Evolutionary conservation across 2,888 invertebrate species (phyloP).

Genomic region (Taphrorychus bicolor): DNA sequence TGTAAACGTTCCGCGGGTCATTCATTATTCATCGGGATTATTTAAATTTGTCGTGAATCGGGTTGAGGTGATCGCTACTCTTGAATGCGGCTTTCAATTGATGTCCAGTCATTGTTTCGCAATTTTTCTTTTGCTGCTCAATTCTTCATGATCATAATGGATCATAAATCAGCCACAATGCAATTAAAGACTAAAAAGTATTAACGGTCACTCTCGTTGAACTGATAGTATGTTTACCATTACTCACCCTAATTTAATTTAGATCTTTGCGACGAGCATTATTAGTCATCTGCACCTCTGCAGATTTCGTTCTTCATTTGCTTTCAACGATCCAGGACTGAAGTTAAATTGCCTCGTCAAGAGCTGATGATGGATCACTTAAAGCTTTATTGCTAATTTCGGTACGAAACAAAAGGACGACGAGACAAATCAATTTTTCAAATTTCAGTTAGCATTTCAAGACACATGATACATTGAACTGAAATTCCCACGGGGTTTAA

Average conservation of each 20-base stretch:
- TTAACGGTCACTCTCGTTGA: neutral
- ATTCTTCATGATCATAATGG: neutral
- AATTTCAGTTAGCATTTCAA: too few relatives aligned
- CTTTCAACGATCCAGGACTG: neutral
- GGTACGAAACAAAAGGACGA: too few relatives aligned
- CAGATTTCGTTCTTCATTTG: neutral
- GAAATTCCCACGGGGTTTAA: neutral
- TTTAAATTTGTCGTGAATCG: constrained; percentile 25
- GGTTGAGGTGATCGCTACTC: constrained; percentile 12
- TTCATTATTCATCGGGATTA: constrained; percentile 23
- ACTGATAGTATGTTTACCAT: neutral
- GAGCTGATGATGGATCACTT: neutral
- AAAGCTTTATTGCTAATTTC: neutral
- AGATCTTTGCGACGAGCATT: neutral
- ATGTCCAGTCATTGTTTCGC: neutral
- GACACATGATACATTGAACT: too few relatives aligned
- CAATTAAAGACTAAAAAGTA: neutral
- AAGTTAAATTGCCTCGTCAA: neutral
- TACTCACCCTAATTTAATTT: neutral
- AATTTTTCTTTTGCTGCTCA: neutral
- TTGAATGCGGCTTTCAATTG: constrained; percentile 17
- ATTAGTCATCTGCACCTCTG: neutral
- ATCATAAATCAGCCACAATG: neutral
- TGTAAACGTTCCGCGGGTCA: constrained; percentile 2
- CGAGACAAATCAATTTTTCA: too few relatives aligned